These are phyloP conservation scores for Plestiodon gilberti DNA, from an alignment of 2,113 vertebrate species.

Conservation along the genomic window DNA sequence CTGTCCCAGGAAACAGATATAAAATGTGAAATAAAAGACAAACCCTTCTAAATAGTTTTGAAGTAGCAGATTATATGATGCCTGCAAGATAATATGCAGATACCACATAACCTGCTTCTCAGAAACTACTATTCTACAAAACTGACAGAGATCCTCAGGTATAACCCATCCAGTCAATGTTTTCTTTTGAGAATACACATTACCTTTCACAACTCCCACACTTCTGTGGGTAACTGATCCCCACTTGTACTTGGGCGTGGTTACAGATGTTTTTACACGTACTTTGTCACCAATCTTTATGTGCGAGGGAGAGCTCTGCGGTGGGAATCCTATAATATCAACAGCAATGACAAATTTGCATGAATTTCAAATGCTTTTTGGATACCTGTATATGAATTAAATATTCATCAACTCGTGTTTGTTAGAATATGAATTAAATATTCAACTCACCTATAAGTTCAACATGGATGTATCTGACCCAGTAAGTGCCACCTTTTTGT, in stretches of 20 bases:
- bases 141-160: background rate
- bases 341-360: slow-evolving; percentile 13
- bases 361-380: background rate
- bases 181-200: background rate
- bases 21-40: background rate
- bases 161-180: background rate
- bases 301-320: slow-evolving; percentile 93
- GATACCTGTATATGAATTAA: slow-evolving; percentile 1
- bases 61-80: too few relatives aligned
- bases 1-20: background rate
- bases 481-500: slow-evolving; percentile 97
- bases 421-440: background rate
- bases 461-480: slow-evolving; percentile 98
- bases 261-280: slow-evolving; percentile 91
- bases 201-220: slow-evolving; percentile 97
- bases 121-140: background rate
- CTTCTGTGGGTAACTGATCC: slow-evolving; percentile 97
- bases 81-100: background rate
- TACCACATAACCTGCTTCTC: background rate
- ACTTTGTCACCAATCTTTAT: slow-evolving; percentile 99
- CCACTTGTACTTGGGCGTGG: slow-evolving; percentile 98
- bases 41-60: background rate
- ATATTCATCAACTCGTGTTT: too few relatives aligned
- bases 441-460: slow-evolving; percentile 88
- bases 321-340: slow-evolving; percentile 86